Conservation (phyloP, 1,140 invertebrate species). For the Uloborus diversus region DNA sequence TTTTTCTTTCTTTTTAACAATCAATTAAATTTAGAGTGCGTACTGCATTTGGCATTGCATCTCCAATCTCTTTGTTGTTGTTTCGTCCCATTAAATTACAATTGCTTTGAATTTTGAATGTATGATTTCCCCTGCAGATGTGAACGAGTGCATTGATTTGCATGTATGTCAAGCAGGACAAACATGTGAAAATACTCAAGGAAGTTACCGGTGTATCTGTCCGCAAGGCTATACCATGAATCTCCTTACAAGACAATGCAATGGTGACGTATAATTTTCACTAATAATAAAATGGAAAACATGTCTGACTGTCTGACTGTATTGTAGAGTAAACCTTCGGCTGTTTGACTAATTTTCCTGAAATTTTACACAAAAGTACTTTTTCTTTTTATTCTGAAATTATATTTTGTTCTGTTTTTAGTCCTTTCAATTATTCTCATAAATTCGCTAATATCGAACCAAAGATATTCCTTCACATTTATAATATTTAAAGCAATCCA, state of each 20-base stretch:
- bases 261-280: constrained; percentile 63
- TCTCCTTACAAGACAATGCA: constrained; percentile 69
- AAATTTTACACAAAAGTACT: no score
- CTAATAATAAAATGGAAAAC: background rate
- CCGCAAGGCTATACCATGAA: constrained; percentile 69
- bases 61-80: no score
- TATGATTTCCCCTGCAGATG: constrained; percentile 71
- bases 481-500: no score
- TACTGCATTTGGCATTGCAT: no score
- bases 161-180: constrained; percentile 62
- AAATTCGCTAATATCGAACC: background rate
- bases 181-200: constrained; percentile 61
- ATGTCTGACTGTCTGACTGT: background rate
- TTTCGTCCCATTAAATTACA: no score
- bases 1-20: no score
- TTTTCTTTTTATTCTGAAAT: background rate
- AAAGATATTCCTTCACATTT: no score
- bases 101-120: constrained; percentile 16
- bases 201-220: constrained; percentile 65
- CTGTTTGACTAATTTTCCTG: background rate
- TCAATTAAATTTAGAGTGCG: no score
- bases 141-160: constrained; percentile 84
- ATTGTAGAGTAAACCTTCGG: background rate
- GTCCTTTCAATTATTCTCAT: background rate
- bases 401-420: background rate